These are phyloP conservation scores for Lota lota DNA, from an alignment of 2,113 vertebrate species.

Conservation along the genomic window DNA sequence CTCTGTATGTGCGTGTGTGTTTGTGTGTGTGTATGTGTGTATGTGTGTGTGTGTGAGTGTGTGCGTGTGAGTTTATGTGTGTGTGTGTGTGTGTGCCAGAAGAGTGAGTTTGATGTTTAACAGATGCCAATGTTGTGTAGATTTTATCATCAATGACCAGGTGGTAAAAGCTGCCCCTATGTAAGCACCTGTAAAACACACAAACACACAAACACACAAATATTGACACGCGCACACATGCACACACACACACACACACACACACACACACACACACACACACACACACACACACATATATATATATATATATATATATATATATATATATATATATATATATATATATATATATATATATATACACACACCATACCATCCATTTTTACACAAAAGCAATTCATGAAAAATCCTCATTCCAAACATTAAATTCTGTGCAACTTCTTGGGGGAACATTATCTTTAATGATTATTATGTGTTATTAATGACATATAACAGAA, in stretches of 20 bases:
- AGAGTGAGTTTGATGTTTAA: slow-evolving; percentile 65
- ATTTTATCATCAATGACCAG: slow-evolving; percentile 56
- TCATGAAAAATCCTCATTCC: no score
- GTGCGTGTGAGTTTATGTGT: no score
- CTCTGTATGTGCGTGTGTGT: slow-evolving; percentile 9
- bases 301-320: no score
- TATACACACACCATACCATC: no score
- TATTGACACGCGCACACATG: background rate
- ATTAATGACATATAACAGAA: no score
- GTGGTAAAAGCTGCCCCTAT: slow-evolving; percentile 46
- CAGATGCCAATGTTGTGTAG: slow-evolving; percentile 68
- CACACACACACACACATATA: no score
- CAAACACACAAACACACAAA: slow-evolving; percentile 43
- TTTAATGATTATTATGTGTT: no score
- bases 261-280: slow-evolving; percentile 7
- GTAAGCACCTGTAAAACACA: slow-evolving; percentile 65
- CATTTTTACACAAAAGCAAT: no score
- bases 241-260: background rate
- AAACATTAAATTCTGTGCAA: no score
- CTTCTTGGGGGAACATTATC: no score
- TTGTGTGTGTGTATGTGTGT: slow-evolving; percentile 6
- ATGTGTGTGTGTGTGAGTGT: slow-evolving; percentile 12
- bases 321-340: no score
- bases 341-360: no score
- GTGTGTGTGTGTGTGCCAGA: slow-evolving; percentile 23